Evolutionary conservation across 37 sponge, comb jelly and placozoan genomes (phyloP), one percentile per base, ranked within the genome.

Genomic region (Eunapius fragilis): DNA sequence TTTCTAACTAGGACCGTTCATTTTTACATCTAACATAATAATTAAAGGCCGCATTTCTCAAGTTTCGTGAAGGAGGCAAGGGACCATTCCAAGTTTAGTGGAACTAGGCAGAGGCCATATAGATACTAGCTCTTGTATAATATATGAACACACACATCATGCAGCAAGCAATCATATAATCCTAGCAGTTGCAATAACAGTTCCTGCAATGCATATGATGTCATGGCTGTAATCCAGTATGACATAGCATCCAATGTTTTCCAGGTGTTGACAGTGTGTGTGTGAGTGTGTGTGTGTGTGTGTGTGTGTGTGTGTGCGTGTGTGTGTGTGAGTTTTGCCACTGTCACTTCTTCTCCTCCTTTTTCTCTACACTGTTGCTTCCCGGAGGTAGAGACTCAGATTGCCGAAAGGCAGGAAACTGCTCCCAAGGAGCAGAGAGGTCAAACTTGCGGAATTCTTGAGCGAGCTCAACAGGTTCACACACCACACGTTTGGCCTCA

Each of bases 371-470:
- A 58, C 58, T 58, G 58, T 19, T 58, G 58, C 22, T 58, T 17
- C 58, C 58, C 2, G 58, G 58, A 17, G 58, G 58, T 58, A 58
- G 17, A 11, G 58, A 58, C 14, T 58, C 58, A 17, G 58, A 58
- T 19, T 58, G 58, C 19, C 58, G 58, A 58, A 58, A 58, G 94
- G 30, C 79, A 58, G 24, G 98, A 69, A 99, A 99, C 80, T 96
- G 98, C 50, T 99, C 98, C 99, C 99, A 99, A 17, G 98, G 91
- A 4, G 96, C 87, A 5, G 93, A 84, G 36, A 99, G 81, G 32
- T 99, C 99, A 88, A 99, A 99, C 75, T 88, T 90, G 23, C 99
- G 86, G 87, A 94, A 99, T 75, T 99, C 99, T 68, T 99, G 99
- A 37, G 98, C 90, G 86, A 99, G 80, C 76, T 99, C 99, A 14